Base-by-base conservation (phyloP, 2,888 invertebrate species). In the Leptinotarsa rubiginosa region DNA sequence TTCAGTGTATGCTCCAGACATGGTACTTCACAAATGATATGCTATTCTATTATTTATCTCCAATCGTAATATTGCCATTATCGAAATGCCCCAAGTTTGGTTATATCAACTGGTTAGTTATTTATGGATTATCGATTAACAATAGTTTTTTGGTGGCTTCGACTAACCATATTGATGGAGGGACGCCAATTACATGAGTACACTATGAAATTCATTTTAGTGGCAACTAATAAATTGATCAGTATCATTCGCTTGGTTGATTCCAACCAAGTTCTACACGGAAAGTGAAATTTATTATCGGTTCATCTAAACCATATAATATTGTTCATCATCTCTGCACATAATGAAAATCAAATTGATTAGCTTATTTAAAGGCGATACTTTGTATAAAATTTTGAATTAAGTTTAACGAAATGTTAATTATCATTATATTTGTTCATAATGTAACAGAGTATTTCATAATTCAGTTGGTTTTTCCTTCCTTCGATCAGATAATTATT, bases 171-270 rank as follows among this genome's bases (percentile, higher is more conserved):
- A 87, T 86, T 74, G 82, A 81, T 49, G 81, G 84, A 47, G 80
- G 83, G n/a, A 84, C 85, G 77, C 86, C 88, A 54, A 83, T 87
- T 25, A 81, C 83, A 91, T 91, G 84, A 87, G 88, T 87, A 16
- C 52, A 20, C 49, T 41, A 47, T 56, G 3, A 16, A 47, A 54
- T 54, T 31, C 22, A 69, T 18, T 41, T 59, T 16, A n/a, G 31
- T 5, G 16, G 16, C 5, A 62, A 41, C 25, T 62, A 31, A 41
- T 41, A 10, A 62, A 62, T 25, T n/a, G 16, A 31, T 16, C 62
- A 16, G 20, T 20, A 20, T 50, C n/a, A 7, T 50, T n/a, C 16
- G 50, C 50, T 50, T 16, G 16, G 10, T 18, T 13, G 18, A 56
- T 18, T 20, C 18, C n/a, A 20, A 56, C 15, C 18, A 20, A 20